Evolutionary conservation across 2,797 vertebrate species (phyloP), one percentile per base, ranked within the genome.

Genomic region (Urosaurus nigricauda): DNA sequence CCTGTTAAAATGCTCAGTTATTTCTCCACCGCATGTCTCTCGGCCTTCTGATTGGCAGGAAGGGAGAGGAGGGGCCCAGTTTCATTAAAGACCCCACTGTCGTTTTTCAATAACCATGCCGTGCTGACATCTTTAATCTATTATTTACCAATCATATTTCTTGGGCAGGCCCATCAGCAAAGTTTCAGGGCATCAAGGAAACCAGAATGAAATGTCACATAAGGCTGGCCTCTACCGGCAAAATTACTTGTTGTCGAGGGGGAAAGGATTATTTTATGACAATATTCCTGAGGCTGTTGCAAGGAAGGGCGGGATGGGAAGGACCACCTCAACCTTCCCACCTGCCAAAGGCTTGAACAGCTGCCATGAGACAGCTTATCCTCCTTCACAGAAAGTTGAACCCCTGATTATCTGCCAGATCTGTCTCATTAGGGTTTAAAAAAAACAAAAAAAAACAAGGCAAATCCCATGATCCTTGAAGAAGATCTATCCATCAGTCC

Each of bases 101-200:
- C 35, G 11, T 74, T 75, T 71, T 90, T 93, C 85, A 79, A 35
- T 91, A 93, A 92, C 86, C 0, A 0, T 26, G 78, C 84, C 29
- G 51, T 7, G 65, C 0, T 0, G 1, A 32, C 80, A 81, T 58
- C 73, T 60, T 89, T 92, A 16, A 89, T 89, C 89, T 83, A 89
- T 93, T 91, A 91, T 90, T 93, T 92, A 60, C 84, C 84, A 86
- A 78, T 53, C 90, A 90, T 90, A 92, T 68, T 86, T 90, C 86
- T 89, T 88, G 84, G 91, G 87, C 86, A 93, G 93, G 73, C 71
- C 92, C 93, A 86, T 95, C 93, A 93, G 91, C 88, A 83, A 85
- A 68, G 87, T 91, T 84, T 73, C 92, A 84, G 92, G 90, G 21
- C 87, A 90, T 74, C 88, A 68, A 89, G 70, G 88, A 86, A 88